Percentiles rank a stretch among this genome's conserved stretches.
Evolutionary conservation across 2,888 invertebrate genomes (phyloP).

Genomic region (Pyrrhia umbra): DNA sequence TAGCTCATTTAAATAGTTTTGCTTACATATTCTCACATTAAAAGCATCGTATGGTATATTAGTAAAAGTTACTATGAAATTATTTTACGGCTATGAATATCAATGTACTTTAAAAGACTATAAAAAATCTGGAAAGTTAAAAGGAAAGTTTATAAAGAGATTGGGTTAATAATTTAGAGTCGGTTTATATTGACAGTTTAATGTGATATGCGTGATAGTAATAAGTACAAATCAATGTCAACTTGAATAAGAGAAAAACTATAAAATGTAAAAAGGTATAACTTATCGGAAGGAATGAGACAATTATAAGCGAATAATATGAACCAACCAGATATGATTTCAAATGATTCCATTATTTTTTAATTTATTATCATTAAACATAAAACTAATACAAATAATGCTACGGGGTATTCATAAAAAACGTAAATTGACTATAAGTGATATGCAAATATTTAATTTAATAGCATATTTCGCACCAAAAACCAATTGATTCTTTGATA

Average conservation of each 20-base stretch:
- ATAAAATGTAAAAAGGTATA: constrained; percentile 15
- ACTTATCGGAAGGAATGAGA: constrained; percentile 13
- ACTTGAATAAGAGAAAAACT: constrained; percentile 15
- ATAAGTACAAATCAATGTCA: constrained; percentile 63
- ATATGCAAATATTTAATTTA: constrained; percentile 49
- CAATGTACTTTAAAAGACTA: constrained; percentile 60
- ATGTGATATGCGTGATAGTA: constrained; percentile 55
- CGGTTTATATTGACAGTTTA: constrained; percentile 59
- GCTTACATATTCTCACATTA: constrained; percentile 50
- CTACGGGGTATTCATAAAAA: constrained; percentile 60
- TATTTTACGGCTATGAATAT: constrained; percentile 62
- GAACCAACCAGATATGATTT: constrained; percentile 23
- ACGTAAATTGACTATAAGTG: constrained; percentile 45
- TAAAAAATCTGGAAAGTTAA: constrained; percentile 59
- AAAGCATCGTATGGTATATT: constrained; percentile 44
- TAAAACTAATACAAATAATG: constrained; percentile 61
- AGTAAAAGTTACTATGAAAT: constrained; percentile 55
- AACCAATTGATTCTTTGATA: constrained; percentile 67
- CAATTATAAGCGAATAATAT: constrained; percentile 7
- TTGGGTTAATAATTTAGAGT: constrained; percentile 59
- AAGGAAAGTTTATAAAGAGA: constrained; percentile 64
- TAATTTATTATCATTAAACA: constrained; percentile 38
- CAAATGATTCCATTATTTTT: constrained; percentile 28
- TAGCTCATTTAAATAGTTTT: constrained; percentile 44
- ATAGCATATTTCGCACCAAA: constrained; percentile 64